Evolutionary conservation across 2,113 vertebrate genomes (phyloP).

Genomic region (Miniopterus natalensis): DNA sequence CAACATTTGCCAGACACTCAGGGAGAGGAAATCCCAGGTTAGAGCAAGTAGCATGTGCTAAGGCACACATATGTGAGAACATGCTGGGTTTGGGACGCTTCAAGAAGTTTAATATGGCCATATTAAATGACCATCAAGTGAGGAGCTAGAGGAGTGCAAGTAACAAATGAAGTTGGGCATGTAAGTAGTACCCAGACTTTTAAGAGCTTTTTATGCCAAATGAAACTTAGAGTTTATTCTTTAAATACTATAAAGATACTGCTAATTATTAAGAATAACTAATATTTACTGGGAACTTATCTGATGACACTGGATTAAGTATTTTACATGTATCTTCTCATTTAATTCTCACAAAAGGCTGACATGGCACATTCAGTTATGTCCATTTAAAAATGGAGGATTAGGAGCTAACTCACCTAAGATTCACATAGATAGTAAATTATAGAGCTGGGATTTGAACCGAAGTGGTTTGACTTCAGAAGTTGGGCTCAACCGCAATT

Average conservation of each 20-base stretch:
- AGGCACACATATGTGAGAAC: neutral
- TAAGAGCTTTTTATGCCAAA: neutral
- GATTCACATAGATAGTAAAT: neutral
- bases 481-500: neutral
- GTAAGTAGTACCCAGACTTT: neutral
- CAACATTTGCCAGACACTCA: neutral
- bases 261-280: neutral
- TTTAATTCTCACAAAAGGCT: conserved; percentile 4
- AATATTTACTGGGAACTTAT: neutral
- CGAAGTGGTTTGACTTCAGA: neutral
- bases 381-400: conserved; percentile 10
- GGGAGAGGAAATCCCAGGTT: neutral
- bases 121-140: no score
- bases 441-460: neutral
- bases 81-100: neutral
- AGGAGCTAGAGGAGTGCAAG: neutral
- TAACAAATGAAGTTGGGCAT: neutral
- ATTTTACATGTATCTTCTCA: neutral
- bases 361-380: neutral
- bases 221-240: conserved; percentile 7
- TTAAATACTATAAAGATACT: neutral
- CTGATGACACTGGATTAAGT: neutral
- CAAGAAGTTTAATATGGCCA: neutral
- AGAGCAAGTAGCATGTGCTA: neutral
- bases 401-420: neutral